Evolutionary conservation across 2,797 vertebrate genomes (phyloP).

Genomic region (Loriculus beryllinus): DNA sequence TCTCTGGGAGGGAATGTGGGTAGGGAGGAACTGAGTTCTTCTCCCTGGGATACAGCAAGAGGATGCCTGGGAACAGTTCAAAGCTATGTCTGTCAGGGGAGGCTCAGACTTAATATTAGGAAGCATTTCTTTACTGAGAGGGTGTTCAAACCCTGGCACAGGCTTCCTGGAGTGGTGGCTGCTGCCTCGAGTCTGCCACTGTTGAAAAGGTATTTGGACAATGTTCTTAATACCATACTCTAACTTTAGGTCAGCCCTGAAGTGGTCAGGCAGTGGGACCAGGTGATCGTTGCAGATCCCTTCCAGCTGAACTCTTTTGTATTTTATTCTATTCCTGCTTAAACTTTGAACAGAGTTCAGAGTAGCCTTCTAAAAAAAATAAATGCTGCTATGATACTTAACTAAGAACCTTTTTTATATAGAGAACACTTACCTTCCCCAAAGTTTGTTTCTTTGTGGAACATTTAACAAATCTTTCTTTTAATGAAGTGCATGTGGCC

Average conservation of each 20-base stretch:
- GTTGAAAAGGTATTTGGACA: background rate
- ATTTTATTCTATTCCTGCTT: background rate
- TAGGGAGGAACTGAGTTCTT: background rate
- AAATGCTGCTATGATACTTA: background rate
- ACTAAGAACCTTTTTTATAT: background rate
- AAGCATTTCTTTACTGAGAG: background rate
- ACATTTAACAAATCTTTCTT: background rate
- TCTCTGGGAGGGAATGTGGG: background rate
- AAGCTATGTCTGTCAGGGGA: background rate
- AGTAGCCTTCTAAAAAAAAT: background rate
- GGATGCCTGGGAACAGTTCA: background rate
- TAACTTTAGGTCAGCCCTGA: background rate
- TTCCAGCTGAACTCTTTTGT: background rate
- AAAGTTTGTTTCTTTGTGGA: background rate
- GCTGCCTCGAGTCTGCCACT: fast-evolving
- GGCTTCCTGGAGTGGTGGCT: background rate
- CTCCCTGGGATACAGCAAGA: background rate
- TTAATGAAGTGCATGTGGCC: background rate
- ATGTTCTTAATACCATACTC: fast-evolving
- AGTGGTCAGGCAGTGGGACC: background rate
- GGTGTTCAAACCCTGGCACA: background rate
- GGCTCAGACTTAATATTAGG: background rate
- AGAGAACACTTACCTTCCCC: background rate
- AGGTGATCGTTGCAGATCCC: too few species aligned
- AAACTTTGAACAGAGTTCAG: background rate